Evolutionary conservation across 2,797 vertebrate genomes (phyloP).

Genomic region (Ceyx erithaca): DNA sequence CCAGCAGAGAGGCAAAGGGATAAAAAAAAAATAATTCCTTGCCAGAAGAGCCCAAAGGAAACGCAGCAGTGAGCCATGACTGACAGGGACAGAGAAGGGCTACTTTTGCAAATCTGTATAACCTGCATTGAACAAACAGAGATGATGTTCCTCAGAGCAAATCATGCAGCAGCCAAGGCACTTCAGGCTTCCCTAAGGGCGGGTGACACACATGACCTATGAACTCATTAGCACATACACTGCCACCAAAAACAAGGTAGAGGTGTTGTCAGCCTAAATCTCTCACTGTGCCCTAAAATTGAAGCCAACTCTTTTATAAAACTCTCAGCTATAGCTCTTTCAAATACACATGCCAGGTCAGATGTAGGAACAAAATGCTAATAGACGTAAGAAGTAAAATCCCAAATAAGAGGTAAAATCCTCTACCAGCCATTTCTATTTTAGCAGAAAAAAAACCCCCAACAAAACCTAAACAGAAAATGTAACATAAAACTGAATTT

Average conservation of each 20-base stretch:
- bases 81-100: not conserved
- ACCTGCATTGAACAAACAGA: not conserved
- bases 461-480: not conserved
- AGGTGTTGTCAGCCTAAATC: not conserved
- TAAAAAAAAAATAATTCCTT: not conserved
- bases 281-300: not conserved
- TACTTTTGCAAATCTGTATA: not conserved
- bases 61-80: not conserved
- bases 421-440: not conserved
- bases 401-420: conserved; percentile 11
- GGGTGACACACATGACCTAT: not conserved
- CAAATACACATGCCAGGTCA: not conserved
- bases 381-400: not conserved
- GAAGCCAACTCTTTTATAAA: not conserved
- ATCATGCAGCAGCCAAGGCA: not conserved
- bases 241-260: not conserved
- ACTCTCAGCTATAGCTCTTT: not conserved
- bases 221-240: not conserved
- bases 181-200: not conserved
- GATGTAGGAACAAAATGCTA: not conserved
- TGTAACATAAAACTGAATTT: conserved; percentile 35
- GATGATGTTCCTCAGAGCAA: not conserved
- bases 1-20: conserved; percentile 7
- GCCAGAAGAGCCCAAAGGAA: not conserved
- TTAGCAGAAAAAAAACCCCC: not conserved